These are phyloP conservation scores for Drosophila lini DNA, from an alignment of 1,140 invertebrate species.

Conservation along the genomic window DNA sequence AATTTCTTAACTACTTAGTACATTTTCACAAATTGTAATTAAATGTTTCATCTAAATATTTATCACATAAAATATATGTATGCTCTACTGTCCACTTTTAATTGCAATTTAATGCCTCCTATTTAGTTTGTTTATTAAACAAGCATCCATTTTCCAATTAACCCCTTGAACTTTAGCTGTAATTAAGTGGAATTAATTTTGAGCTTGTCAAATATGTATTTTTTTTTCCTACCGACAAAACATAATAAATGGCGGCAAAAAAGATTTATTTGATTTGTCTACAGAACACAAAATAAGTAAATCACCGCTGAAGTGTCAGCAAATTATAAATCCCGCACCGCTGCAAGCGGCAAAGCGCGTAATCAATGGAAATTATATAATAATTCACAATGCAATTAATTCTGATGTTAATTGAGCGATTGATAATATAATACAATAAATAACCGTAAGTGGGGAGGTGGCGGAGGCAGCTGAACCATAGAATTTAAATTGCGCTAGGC, in stretches of 20 bases:
- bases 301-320: constrained; percentile 38
- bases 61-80: neutral
- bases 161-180: neutral
- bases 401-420: constrained; percentile 48
- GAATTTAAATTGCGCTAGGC: constrained; percentile 45
- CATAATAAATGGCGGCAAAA: constrained; percentile 9
- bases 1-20: neutral
- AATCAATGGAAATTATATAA: constrained; percentile 50
- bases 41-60: neutral
- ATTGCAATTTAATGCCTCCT: neutral
- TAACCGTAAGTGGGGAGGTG: constrained; percentile 1
- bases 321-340: constrained; percentile 17
- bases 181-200: constrained; percentile 22
- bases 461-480: constrained; percentile 8
- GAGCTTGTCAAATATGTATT: neutral
- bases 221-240: neutral
- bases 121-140: neutral
- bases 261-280: constrained; percentile 19
- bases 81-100: neutral
- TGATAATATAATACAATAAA: constrained; percentile 54
- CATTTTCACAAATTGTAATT: neutral
- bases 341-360: constrained; percentile 5
- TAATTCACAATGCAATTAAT: constrained; percentile 44
- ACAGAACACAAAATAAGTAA: constrained; percentile 28
- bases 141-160: neutral